These are phyloP conservation scores for Carduelis carduelis DNA, from an alignment of 2,797 vertebrate species.

Conservation along the genomic window DNA sequence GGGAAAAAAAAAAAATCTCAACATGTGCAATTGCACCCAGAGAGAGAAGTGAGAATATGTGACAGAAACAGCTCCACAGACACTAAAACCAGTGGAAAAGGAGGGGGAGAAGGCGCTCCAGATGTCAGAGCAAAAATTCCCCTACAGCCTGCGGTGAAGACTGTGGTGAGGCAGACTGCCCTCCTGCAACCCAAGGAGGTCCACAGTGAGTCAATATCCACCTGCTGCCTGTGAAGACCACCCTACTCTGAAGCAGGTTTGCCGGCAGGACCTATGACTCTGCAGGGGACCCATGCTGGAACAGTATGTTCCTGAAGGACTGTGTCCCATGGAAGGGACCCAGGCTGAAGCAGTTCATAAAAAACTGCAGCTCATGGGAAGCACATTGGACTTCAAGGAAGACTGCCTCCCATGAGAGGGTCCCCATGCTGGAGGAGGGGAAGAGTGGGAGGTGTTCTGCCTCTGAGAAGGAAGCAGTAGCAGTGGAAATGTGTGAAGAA, in stretches of 20 bases:
- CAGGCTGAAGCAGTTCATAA: not conserved
- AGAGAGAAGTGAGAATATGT: not conserved
- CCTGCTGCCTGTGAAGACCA: not conserved
- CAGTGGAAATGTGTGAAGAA: not conserved
- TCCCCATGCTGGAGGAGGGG: not conserved
- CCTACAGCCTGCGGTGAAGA: not conserved
- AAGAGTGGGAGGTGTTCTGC: not conserved
- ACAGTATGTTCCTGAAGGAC: not conserved
- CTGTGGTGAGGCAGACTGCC: not conserved
- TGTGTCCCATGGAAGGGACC: not conserved
- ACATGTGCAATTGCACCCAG: not conserved
- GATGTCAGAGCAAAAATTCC: not conserved
- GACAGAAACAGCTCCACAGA: not conserved
- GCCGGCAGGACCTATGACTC: not conserved
- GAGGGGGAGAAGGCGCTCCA: not conserved
- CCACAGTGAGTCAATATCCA: not conserved
- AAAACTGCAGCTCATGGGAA: not conserved
- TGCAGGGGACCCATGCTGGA: not conserved
- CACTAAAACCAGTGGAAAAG: not conserved
- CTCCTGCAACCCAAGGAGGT: not conserved
- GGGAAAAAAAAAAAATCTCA: not conserved
- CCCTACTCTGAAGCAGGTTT: not conserved
- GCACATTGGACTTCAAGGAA: not conserved
- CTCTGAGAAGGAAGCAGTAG: not conserved
- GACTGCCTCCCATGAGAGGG: not conserved